These are phyloP conservation scores for Linhomoeus sp. DNA, from an alignment of 2,888 invertebrate species.

Conservation along the genomic window DNA sequence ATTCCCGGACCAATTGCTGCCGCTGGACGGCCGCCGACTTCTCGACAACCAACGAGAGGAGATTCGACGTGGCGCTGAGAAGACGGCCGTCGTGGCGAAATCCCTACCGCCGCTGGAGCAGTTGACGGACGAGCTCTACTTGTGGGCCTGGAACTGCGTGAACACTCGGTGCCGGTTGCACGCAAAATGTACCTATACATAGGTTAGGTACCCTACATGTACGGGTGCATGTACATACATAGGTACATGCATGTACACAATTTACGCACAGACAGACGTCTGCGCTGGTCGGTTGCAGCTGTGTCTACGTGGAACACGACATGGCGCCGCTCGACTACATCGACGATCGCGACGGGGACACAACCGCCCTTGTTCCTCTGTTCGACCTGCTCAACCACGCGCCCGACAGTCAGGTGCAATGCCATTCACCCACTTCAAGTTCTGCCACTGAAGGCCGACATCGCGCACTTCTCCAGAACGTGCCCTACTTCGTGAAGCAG, in stretches of 20 bases:
- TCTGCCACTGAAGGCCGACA: neutral
- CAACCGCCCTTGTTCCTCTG: slow-evolving; percentile 20
- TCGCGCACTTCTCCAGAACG: neutral
- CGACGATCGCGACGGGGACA: slow-evolving; percentile 13
- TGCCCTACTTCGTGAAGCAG: neutral
- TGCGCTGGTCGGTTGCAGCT: no score
- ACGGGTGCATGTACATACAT: no score
- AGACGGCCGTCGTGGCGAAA: neutral
- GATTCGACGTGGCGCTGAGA: no score
- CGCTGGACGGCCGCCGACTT: neutral
- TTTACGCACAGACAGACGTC: no score
- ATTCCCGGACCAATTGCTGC: neutral
- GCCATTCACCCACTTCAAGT: neutral
- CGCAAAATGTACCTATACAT: no score
- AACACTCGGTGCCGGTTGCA: no score
- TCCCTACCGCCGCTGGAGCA: no score
- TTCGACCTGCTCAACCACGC: slow-evolving; percentile 25
- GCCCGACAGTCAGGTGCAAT: slow-evolving; percentile 9
- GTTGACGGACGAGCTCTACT: neutral
- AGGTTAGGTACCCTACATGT: no score
- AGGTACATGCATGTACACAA: no score
- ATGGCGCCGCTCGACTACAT: no score
- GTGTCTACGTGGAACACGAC: neutral
- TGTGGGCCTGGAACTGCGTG: slow-evolving; percentile 26
- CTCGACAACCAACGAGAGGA: neutral